Evolutionary conservation across 2,797 vertebrate species (phyloP), one percentile per base, ranked within the genome.

Genomic region (Coreius guichenoti): DNA sequence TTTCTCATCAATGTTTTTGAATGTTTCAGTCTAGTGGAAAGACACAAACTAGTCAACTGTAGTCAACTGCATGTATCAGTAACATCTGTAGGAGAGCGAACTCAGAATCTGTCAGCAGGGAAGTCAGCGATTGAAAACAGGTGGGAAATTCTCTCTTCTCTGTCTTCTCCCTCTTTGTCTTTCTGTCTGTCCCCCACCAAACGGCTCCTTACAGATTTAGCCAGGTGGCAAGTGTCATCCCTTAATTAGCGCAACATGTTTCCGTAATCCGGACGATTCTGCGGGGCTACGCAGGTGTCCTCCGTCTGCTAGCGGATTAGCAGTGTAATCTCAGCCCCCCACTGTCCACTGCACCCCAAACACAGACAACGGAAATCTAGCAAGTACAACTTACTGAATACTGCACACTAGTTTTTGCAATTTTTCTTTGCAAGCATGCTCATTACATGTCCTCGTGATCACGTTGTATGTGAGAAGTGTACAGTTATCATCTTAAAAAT

Each of bases 281-380:
- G 91, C 84, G 90, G 92, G 91, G 49, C 49, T 91, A 91, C 91
- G 92, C 94, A 96, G 95, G 94, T 96, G 95, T 95, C 95, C 93
- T 89, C 91, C 47, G 92, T 95, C 94, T 96, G 94, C 93, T 93
- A 92, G 88, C 86, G 94, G 95, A 95, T 95, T 95, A 95, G 75
- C 43, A 90, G 79, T 91, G 90, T 95, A 95, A 95, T 95, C 94
- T 92, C 79, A 85, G 49, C 81, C 91, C 91, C 92, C 91, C 54
- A 75, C 89, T 89, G 39, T 14, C 61, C 21, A 67, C 51, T 31
- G 43, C 85, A 86, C 86, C 90, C 90, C 86, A 78, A 81, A 88
- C 33, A 70, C 77, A 65, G 26, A 85, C 63, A 36, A 54, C n/a
- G 43, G 7, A 36, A 21, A 23, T 33, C 13, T 31, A 61, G 13